Conservation (phyloP, 2,113 vertebrate genomes). For the Oceanodroma tethys region DNA sequence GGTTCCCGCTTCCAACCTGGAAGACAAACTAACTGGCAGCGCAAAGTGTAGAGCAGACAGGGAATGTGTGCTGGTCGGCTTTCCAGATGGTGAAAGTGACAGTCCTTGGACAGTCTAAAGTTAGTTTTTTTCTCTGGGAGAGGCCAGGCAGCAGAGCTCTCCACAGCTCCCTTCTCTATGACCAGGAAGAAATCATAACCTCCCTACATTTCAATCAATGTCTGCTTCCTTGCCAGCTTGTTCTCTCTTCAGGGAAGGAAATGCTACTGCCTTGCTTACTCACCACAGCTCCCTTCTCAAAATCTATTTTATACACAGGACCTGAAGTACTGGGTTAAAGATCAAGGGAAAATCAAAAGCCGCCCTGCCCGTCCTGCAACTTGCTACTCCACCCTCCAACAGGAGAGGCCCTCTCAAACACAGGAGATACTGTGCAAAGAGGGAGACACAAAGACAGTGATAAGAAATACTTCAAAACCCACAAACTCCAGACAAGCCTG, state of each 20-base stretch:
- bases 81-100: neutral
- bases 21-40: neutral
- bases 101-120: neutral
- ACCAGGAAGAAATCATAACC: neutral
- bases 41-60: neutral
- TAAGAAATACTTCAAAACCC: neutral
- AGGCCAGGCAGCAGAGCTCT: neutral
- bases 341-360: slow-evolving; percentile 48
- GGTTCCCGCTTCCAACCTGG: neutral
- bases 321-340: slow-evolving; percentile 43
- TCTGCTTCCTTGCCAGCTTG: slow-evolving; percentile 9
- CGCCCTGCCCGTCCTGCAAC: neutral
- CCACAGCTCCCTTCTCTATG: neutral
- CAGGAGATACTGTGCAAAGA: neutral
- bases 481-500: neutral
- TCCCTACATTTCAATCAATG: neutral
- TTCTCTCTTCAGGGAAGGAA: slow-evolving; percentile 3
- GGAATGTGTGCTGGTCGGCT: neutral
- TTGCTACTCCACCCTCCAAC: neutral
- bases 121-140: neutral
- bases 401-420: slow-evolving; percentile 1
- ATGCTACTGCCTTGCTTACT: neutral
- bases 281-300: neutral
- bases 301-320: neutral
- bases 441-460: neutral